Conservation (phyloP, 2,888 invertebrate genomes). For the Amphiduros pacificus region DNA sequence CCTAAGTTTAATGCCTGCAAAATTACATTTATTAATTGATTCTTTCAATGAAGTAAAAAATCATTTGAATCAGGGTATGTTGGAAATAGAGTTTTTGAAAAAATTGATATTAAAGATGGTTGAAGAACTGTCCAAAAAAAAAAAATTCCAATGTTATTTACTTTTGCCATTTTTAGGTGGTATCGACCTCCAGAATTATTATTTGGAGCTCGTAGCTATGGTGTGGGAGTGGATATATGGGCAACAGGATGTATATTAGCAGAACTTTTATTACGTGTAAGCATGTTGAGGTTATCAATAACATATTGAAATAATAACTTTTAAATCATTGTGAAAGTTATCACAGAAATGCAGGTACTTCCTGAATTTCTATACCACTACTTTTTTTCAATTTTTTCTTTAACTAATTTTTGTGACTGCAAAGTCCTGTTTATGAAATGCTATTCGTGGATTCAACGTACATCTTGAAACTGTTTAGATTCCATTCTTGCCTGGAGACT, state of each 20-base stretch:
- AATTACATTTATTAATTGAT: too few relatives aligned
- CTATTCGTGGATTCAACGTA: background rate
- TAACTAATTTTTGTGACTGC: background rate
- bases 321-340: background rate
- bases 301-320: background rate
- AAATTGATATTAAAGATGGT: too few relatives aligned
- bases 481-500: constrained; percentile 94
- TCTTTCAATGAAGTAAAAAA: too few relatives aligned
- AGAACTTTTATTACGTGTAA: constrained; percentile 70
- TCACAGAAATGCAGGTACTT: background rate
- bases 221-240: constrained; percentile 98
- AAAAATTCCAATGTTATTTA: background rate
- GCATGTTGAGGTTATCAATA: constrained; percentile 17
- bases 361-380: background rate
- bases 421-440: background rate
- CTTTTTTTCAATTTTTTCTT: background rate
- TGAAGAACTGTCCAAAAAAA: background rate
- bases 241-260: constrained; percentile 97
- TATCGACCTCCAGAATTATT: constrained; percentile 86
- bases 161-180: constrained; percentile 51
- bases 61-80: too few relatives aligned
- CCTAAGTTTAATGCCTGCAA: too few relatives aligned
- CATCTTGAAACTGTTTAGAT: too few relatives aligned
- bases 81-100: too few relatives aligned
- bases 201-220: constrained; percentile 93